These are phyloP conservation scores for Drosophila chauvacae DNA, from an alignment of 1,140 invertebrate species.

Conservation along the genomic window DNA sequence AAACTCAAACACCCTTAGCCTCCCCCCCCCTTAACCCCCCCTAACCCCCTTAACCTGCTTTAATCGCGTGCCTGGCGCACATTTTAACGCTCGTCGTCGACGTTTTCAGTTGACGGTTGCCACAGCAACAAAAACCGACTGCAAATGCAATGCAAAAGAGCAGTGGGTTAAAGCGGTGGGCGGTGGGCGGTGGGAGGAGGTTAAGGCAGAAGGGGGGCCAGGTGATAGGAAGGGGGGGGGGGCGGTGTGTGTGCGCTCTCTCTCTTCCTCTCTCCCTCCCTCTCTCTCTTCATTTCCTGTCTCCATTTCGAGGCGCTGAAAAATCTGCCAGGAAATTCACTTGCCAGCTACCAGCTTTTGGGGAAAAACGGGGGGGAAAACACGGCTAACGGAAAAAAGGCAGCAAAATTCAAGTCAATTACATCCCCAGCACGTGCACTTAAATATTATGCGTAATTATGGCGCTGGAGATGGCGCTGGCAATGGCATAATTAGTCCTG, in stretches of 20 bases:
- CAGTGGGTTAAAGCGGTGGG: slow-evolving; percentile 6
- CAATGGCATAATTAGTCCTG: slow-evolving; percentile 70
- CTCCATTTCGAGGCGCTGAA: slow-evolving; percentile 24
- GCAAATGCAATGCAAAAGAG: slow-evolving; percentile 37
- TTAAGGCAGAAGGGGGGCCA: background rate
- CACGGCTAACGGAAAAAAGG: background rate
- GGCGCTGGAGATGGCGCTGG: slow-evolving; percentile 49
- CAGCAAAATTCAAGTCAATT: slow-evolving; percentile 39
- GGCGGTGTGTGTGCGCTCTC: slow-evolving; percentile 24
- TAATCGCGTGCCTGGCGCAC: slow-evolving; percentile 76
- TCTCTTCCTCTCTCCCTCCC: background rate
- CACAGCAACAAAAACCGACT: slow-evolving; percentile 61
- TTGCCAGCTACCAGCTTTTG: background rate
- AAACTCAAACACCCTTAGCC: background rate
- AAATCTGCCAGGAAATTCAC: slow-evolving; percentile 35
- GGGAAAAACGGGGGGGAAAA: background rate
- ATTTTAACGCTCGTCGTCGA: slow-evolving; percentile 68
- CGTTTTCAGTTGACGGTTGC: slow-evolving; percentile 58
- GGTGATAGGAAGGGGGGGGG: background rate
- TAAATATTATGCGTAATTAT: slow-evolving; percentile 75
- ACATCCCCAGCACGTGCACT: slow-evolving; percentile 46
- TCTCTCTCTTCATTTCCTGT: slow-evolving; percentile 40
- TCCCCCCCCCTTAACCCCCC: background rate
- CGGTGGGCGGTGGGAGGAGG: background rate
- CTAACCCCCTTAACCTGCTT: slow-evolving; percentile 20